Conservation (phyloP, 2,113 vertebrate genomes). For the Bufo gargarizans region DNA sequence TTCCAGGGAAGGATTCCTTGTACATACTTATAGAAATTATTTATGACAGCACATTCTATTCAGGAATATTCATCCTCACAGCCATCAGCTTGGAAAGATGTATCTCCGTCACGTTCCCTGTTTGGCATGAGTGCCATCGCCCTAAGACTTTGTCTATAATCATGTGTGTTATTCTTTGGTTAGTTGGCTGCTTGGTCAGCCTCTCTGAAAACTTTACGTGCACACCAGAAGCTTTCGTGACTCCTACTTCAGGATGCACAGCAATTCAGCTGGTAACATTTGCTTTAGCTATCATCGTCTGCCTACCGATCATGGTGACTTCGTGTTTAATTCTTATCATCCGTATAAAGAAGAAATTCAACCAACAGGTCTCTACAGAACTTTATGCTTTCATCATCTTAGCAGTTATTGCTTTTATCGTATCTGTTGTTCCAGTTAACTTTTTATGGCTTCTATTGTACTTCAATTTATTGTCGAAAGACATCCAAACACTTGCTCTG, state of each 20-base stretch:
- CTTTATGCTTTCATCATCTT: conserved; percentile 50
- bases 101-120: conserved; percentile 42
- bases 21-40: neutral
- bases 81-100: conserved; percentile 61
- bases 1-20: neutral
- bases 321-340: conserved; percentile 46
- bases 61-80: conserved; percentile 62
- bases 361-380: neutral
- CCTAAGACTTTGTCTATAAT: conserved; percentile 47
- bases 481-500: neutral
- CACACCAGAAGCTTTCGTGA: neutral
- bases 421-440: conserved; percentile 47
- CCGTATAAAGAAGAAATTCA: conserved; percentile 51
- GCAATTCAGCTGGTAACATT: conserved; percentile 49
- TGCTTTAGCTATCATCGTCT: conserved; percentile 58
- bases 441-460: conserved; percentile 50
- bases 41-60: conserved; percentile 12
- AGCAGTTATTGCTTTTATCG: conserved; percentile 56
- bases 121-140: conserved; percentile 65
- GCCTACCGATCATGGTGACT: conserved; percentile 55
- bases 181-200: conserved; percentile 59
- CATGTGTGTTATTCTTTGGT: conserved; percentile 66
- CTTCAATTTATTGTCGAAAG: neutral
- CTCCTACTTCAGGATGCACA: neutral
- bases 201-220: conserved; percentile 63